Conservation (phyloP, 1,140 invertebrate species). For the Papilio helenus region DNA sequence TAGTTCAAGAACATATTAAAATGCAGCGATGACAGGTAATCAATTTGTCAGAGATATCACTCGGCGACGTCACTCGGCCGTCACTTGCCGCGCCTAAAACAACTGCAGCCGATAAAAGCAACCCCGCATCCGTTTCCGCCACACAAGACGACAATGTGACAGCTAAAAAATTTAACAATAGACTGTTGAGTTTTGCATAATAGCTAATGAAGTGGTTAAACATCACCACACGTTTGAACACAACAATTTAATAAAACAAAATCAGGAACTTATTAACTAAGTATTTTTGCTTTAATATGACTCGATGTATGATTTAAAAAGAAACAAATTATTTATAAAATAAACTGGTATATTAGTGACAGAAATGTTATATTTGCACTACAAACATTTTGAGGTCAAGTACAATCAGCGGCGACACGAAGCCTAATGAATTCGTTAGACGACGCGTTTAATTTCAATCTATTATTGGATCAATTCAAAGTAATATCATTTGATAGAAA, state of each 20-base stretch:
- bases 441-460: constrained; percentile 25
- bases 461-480: constrained; percentile 51
- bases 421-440: constrained; percentile 21
- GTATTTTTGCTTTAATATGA: too few relatives aligned
- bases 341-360: background rate
- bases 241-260: background rate
- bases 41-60: constrained; percentile 50
- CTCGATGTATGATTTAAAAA: background rate
- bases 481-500: constrained; percentile 44
- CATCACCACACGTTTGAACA: background rate
- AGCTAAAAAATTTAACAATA: constrained; percentile 2
- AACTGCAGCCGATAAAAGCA: constrained; percentile 58
- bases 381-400: constrained; percentile 18
- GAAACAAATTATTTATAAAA: background rate
- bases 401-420: background rate
- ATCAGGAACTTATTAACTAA: background rate
- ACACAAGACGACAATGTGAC: constrained; percentile 52
- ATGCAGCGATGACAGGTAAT: constrained; percentile 27
- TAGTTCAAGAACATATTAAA: constrained; percentile 3
- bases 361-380: background rate
- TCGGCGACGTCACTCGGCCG: constrained; percentile 43
- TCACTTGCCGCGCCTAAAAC: constrained; percentile 54
- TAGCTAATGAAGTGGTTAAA: background rate
- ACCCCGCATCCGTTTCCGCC: constrained; percentile 66
- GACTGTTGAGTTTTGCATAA: constrained; percentile 6